Conservation (phyloP, 2,888 invertebrate genomes). For the Drosophila antonietae region DNA sequence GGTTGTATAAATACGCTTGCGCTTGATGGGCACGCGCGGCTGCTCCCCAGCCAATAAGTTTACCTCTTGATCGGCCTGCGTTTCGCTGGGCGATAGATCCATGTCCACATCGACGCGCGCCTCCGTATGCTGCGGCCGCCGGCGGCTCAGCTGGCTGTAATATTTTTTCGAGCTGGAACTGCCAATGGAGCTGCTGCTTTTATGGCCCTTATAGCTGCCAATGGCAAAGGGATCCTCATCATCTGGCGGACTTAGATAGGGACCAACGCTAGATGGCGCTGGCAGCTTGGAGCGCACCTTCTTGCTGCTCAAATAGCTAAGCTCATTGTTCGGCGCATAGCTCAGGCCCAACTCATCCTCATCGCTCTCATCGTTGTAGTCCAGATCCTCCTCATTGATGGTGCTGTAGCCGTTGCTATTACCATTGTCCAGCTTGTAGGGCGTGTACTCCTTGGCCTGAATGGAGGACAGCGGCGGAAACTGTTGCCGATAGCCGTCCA, state of each 20-base stretch:
- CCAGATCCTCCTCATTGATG: constrained; percentile 79
- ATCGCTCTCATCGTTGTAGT: constrained; percentile 81
- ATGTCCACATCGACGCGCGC: constrained; percentile 78
- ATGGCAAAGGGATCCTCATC: constrained; percentile 64
- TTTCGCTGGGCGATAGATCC: constrained; percentile 78
- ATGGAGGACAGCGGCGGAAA: constrained; percentile 86
- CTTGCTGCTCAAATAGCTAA: constrained; percentile 71
- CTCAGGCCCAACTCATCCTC: constrained; percentile 73
- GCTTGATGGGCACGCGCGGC: constrained; percentile 78
- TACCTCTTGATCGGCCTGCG: constrained; percentile 82
- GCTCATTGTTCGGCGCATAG: constrained; percentile 68
- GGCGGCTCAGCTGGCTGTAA: constrained; percentile 56
- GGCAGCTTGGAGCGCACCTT: constrained; percentile 74
- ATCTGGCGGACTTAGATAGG: constrained; percentile 82
- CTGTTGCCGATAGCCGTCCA: constrained; percentile 90
- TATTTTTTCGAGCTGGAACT: constrained; percentile 59
- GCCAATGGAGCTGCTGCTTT: constrained; percentile 34
- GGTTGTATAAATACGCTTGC: constrained; percentile 83
- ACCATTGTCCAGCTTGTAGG: constrained; percentile 46
- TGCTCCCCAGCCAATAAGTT: constrained; percentile 76
- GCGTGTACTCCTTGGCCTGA: constrained; percentile 76
- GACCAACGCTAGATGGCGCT: constrained; percentile 77
- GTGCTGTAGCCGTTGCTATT: constrained; percentile 67
- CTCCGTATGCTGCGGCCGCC: constrained; percentile 67
- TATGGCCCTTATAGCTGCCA: constrained; percentile 60